phyloP scores from a whole-genome alignment of 2,113 vertebrate genomes.

The Globicephala melas region DNA sequence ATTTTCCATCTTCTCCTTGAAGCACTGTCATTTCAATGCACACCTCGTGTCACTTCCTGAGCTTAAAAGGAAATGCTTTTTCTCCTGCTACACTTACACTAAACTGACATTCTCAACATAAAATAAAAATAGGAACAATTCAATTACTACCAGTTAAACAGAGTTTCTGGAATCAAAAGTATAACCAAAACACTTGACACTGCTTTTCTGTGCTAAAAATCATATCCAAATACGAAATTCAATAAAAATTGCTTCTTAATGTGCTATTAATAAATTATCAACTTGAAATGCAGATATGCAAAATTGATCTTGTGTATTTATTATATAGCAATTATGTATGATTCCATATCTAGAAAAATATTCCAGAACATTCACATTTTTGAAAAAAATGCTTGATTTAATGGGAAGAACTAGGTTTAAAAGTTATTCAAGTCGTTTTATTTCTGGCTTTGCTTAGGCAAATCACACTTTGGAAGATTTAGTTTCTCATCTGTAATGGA shows the following conservation, averaged over 20 bases:
- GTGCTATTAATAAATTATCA: background rate
- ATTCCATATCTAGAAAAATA: background rate
- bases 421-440: background rate
- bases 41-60: background rate
- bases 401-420: background rate
- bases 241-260: background rate
- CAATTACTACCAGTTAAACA: background rate
- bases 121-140: background rate
- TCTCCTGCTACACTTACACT: background rate
- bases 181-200: background rate
- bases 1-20: background rate
- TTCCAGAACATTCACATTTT: background rate
- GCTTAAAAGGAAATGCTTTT: background rate
- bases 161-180: constrained; percentile 8
- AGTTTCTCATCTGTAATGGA: background rate
- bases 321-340: background rate
- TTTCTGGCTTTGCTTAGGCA: background rate
- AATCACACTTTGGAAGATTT: background rate
- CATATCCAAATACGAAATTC: background rate
- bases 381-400: background rate
- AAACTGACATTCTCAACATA: background rate
- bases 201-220: background rate
- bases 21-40: background rate
- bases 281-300: background rate
- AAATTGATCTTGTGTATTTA: background rate